Conservation (phyloP, 2,113 vertebrate genomes). For the Paracanthobrama guichenoti region DNA sequence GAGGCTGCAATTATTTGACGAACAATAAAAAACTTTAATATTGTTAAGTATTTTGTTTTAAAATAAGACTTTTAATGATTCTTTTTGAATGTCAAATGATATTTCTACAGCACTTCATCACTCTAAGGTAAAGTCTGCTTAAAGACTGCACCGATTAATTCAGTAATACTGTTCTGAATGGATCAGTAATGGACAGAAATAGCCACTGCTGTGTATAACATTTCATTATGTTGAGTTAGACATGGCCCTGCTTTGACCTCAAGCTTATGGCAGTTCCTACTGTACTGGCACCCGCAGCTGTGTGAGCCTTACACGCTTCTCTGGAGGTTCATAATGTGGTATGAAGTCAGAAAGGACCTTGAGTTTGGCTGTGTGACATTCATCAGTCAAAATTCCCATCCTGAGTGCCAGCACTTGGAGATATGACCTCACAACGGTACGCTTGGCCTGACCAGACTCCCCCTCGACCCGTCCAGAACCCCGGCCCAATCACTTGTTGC, state of each 20-base stretch:
- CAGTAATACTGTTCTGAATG: neutral
- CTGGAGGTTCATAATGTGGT: constrained; percentile 67
- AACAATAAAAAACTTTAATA: no score
- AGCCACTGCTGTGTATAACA: constrained; percentile 23
- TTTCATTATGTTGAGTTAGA: constrained; percentile 34
- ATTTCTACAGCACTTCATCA: no score
- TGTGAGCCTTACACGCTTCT: constrained; percentile 42
- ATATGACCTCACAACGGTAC: constrained; percentile 74
- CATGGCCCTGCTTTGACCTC: constrained; percentile 41
- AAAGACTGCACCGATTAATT: neutral
- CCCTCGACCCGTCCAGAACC: constrained; percentile 74
- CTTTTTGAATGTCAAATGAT: neutral
- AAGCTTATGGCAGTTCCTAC: constrained; percentile 49
- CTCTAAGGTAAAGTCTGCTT: no score
- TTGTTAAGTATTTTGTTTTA: no score
- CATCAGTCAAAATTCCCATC: constrained; percentile 82
- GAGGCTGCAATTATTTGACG: no score
- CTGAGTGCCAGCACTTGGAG: constrained; percentile 76
- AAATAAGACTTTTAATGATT: neutral
- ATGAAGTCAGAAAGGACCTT: constrained; percentile 76
- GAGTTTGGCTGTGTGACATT: constrained; percentile 76
- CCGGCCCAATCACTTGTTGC: constrained; percentile 84
- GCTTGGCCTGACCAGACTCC: constrained; percentile 70
- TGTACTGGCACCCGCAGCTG: constrained; percentile 47
- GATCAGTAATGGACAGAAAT: constrained; percentile 31